Conservation (phyloP, 2,113 vertebrate genomes). For the Willisornis vidua region DNA sequence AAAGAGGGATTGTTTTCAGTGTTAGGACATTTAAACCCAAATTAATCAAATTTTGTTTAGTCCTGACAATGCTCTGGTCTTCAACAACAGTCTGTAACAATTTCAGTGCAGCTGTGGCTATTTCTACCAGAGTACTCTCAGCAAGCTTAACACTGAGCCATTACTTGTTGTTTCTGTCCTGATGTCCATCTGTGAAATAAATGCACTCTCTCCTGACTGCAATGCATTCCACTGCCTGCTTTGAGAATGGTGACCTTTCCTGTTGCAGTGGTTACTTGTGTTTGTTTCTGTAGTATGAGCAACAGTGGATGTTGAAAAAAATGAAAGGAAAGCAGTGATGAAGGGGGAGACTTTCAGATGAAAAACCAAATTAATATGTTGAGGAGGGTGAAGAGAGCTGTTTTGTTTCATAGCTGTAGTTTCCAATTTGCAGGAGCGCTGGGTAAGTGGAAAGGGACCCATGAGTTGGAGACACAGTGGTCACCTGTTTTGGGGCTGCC, state of each 20-base stretch:
- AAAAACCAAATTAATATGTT: background rate
- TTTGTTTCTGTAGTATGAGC: background rate
- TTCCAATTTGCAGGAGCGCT: background rate
- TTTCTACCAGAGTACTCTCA: background rate
- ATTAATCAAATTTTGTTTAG: background rate
- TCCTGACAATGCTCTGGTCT: background rate
- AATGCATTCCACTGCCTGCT: background rate
- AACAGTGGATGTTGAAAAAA: background rate
- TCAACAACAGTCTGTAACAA: background rate
- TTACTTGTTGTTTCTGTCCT: background rate
- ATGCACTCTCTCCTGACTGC: rapidly evolving
- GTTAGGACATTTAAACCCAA: background rate
- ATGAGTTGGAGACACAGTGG: background rate
- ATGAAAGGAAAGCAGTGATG: background rate
- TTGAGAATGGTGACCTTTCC: background rate
- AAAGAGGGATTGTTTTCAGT: background rate
- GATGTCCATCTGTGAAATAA: background rate
- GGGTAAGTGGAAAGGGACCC: background rate
- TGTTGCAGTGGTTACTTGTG: rapidly evolving
- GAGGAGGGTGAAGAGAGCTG: background rate
- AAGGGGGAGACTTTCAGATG: background rate
- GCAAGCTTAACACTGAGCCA: background rate
- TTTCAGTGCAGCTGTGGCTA: background rate
- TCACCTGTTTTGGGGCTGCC: background rate
- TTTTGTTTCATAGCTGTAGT: background rate